These are phyloP conservation scores for Lasioglossum pauxillum DNA, from an alignment of 2,888 invertebrate species.

Conservation along the genomic window DNA sequence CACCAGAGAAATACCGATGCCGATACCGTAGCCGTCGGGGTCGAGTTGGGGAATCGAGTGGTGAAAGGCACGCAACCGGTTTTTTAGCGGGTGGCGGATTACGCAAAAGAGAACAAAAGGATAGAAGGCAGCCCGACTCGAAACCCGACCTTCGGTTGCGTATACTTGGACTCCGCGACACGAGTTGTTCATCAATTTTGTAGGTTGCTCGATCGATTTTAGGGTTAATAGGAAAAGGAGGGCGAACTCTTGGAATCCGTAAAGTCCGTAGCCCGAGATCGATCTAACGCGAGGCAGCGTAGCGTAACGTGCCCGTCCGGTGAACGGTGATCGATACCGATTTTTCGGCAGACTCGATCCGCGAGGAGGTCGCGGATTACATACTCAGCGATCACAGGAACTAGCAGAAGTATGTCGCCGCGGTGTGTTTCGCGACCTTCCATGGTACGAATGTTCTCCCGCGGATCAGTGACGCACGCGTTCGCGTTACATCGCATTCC, in stretches of 20 bases:
- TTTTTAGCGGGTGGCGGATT: conserved; percentile 34
- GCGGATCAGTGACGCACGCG: conserved; percentile 48
- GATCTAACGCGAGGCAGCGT: not conserved
- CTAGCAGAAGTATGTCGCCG: not conserved
- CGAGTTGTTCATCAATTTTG: conserved; percentile 14
- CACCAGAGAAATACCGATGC: not conserved
- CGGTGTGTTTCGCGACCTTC: conserved; percentile 49
- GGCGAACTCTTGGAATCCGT: not conserved
- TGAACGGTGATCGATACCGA: not conserved
- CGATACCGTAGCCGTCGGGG: not conserved
- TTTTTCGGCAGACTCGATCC: not conserved
- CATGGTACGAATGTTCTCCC: conserved; percentile 44
- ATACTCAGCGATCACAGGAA: not conserved
- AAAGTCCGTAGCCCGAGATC: not conserved
- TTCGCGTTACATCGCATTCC: conserved; percentile 4
- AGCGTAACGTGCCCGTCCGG: not conserved
- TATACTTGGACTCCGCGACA: not conserved
- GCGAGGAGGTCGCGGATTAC: no score
- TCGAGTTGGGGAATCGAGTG: not conserved
- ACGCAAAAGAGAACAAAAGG: conserved; percentile 17
- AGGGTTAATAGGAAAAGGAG: conserved; percentile 1
- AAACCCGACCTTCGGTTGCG: conserved; percentile 25
- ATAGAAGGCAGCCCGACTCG: not conserved
- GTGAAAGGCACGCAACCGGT: conserved; percentile 53
- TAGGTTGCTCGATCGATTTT: conserved; percentile 8